A percentile compares a stretch with the other conserved stretches of the same genome.
Evolutionary conservation across 2,113 vertebrate genomes (phyloP).

Genomic region (Gulo gulo): DNA sequence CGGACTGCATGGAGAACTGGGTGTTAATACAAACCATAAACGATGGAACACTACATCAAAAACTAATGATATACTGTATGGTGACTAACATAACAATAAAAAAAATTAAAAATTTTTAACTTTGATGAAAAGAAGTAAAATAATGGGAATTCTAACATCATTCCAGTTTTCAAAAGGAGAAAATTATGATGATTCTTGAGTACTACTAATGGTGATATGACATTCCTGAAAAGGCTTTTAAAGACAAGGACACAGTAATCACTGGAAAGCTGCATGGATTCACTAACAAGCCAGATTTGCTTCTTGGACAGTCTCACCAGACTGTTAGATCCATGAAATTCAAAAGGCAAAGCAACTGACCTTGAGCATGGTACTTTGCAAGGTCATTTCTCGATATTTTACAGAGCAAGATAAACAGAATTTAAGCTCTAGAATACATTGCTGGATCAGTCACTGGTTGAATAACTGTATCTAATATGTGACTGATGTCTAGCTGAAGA

Average conservation of each 20-base stretch:
- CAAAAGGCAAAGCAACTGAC: slow-evolving; percentile 27
- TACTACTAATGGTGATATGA: background rate
- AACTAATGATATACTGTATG: too few relatives aligned
- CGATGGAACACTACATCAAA: too few relatives aligned
- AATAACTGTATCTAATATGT: slow-evolving; percentile 4
- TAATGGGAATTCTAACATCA: background rate
- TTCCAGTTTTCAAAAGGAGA: background rate
- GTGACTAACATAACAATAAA: too few relatives aligned
- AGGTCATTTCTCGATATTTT: slow-evolving; percentile 5
- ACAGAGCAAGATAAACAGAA: slow-evolving; percentile 6
- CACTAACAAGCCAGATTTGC: background rate
- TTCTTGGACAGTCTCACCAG: background rate
- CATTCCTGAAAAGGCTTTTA: background rate
- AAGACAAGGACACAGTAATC: background rate
- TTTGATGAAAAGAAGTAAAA: background rate
- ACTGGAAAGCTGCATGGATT: background rate
- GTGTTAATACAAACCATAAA: too few relatives aligned
- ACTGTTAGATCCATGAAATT: background rate
- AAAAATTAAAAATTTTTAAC: background rate
- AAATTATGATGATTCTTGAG: background rate
- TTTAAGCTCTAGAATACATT: slow-evolving; percentile 15
- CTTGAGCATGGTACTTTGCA: background rate
- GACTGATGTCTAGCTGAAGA: slow-evolving; percentile 26
- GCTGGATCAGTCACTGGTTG: slow-evolving; percentile 47
- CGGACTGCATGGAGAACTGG: too few relatives aligned